Conservation (phyloP, 2,797 vertebrate species). For the Anguilla marmorata region DNA sequence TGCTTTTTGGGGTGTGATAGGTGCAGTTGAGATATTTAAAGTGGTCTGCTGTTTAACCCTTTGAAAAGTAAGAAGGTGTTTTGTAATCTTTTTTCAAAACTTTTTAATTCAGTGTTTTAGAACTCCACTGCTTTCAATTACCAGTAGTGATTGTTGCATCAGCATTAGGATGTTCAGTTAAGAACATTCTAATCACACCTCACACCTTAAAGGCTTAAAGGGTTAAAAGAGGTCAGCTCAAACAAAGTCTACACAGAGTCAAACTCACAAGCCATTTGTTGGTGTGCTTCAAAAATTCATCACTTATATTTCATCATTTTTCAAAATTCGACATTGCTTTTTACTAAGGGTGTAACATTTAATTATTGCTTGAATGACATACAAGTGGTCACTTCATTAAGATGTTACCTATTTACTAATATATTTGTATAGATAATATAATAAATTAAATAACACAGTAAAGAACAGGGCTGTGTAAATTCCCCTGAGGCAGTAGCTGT, state of each 20-base stretch:
- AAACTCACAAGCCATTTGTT: background rate
- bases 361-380: background rate
- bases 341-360: background rate
- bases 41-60: too few relatives aligned
- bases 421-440: background rate
- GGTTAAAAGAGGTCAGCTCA: background rate
- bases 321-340: background rate
- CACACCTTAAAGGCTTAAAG: too few relatives aligned
- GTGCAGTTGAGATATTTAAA: too few relatives aligned
- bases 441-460: background rate
- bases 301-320: background rate
- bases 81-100: too few relatives aligned
- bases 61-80: too few relatives aligned
- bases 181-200: too few relatives aligned
- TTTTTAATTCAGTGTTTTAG: too few relatives aligned
- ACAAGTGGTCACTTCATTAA: background rate
- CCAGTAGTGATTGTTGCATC: too few relatives aligned
- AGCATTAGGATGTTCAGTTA: too few relatives aligned
- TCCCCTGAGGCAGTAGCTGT: background rate
- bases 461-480: background rate
- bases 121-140: too few relatives aligned
- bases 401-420: background rate
- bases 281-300: background rate
- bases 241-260: background rate
- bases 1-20: background rate